Percentiles rank a stretch among this genome's conserved stretches.
phyloP scores from a whole-genome alignment of 2,797 vertebrate genomes.

The Scarus forsteni region DNA sequence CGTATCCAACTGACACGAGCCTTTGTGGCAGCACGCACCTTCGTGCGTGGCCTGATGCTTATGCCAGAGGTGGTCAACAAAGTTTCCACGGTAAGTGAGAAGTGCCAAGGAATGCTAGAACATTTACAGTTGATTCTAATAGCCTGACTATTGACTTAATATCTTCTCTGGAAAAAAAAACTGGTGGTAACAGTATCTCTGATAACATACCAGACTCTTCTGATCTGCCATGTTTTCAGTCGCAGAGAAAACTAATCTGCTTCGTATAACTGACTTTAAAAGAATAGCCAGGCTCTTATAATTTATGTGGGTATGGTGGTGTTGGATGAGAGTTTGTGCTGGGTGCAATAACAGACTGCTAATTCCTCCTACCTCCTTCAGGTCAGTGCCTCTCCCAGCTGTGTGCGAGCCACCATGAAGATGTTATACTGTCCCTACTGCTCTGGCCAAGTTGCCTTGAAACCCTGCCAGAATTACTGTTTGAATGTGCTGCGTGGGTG shows the following conservation, averaged over 20 bases:
- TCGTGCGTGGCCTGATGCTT: slow-evolving; percentile 90
- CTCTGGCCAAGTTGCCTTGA: slow-evolving; percentile 91
- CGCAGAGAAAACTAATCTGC: slow-evolving; percentile 36
- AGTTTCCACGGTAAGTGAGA: slow-evolving; percentile 90
- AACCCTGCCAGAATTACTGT: slow-evolving; percentile 98
- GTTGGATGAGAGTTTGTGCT: slow-evolving; percentile 38
- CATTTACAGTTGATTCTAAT: neutral
- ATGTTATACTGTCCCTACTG: slow-evolving; percentile 98
- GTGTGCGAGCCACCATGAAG: slow-evolving; percentile 91
- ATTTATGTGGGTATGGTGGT: slow-evolving; percentile 17
- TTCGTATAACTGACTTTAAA: slow-evolving; percentile 38
- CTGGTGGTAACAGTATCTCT: slow-evolving; percentile 31
- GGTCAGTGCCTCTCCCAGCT: slow-evolving; percentile 93
- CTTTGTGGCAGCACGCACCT: slow-evolving; percentile 93
- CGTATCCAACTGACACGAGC: slow-evolving; percentile 92
- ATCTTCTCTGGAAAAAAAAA: slow-evolving; percentile 32
- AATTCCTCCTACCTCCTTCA: slow-evolving; percentile 62
- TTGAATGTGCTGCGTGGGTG: slow-evolving; percentile 97
- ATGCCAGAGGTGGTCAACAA: slow-evolving; percentile 91
- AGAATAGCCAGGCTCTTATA: slow-evolving; percentile 16
- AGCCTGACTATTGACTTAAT: slow-evolving; percentile 28
- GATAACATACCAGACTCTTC: slow-evolving; percentile 42
- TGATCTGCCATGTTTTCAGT: too few relatives aligned
- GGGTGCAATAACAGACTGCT: slow-evolving; percentile 43
- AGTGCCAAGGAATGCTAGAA: neutral